Base-by-base conservation (phyloP, 2,888 invertebrate species). In the Lamellibrachia satsuma region DNA sequence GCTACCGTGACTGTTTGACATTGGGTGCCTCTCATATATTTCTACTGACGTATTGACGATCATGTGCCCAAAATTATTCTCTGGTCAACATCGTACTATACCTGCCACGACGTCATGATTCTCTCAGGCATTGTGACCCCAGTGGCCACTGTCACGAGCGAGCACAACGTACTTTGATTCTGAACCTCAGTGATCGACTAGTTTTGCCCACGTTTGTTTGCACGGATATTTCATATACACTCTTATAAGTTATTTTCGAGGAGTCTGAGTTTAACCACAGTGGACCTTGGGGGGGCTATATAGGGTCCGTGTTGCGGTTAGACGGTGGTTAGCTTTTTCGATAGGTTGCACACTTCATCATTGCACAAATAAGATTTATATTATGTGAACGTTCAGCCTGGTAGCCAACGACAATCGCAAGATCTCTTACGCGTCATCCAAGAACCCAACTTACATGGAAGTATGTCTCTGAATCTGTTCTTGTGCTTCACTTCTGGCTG, bases 401-500 rank as follows among this genome's bases (percentile, higher is more conserved):
- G n/a, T 75, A 75, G 75, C 75, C 75, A 75, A 75, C 22, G 15
- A 11, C 57, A 57, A 57, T 15, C 57, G 15, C 57, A 57, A 57
- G 3, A 15, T 57, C 11, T 57, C 57, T 57, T 57, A 57, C 57
- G 15, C 4, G n/a, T 75, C 2, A 75, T 6, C 22, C 75, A 22
- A 22, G 75, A 60, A 15, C 75, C 15, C 15, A 75, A 75, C 75
- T 75, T 75, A 75, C 75, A 75, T 6, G 75, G 75, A 4, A 75
- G 75, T 75, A 75, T 75, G 75, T 75, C 75, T 75, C 22, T 75
- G 75, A 75, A 75, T 22, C 75, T 75, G 75, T 75, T 75, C 75
- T 75, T 75, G 75, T 75, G 75, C 22, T 75, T 75, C 75, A 75
- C 75, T n/a, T 75, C 75, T 22, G 75, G 75, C 6, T 75, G 75